Evolutionary conservation across 2,113 vertebrate genomes (phyloP).

Genomic region (Crotalus tigris): DNA sequence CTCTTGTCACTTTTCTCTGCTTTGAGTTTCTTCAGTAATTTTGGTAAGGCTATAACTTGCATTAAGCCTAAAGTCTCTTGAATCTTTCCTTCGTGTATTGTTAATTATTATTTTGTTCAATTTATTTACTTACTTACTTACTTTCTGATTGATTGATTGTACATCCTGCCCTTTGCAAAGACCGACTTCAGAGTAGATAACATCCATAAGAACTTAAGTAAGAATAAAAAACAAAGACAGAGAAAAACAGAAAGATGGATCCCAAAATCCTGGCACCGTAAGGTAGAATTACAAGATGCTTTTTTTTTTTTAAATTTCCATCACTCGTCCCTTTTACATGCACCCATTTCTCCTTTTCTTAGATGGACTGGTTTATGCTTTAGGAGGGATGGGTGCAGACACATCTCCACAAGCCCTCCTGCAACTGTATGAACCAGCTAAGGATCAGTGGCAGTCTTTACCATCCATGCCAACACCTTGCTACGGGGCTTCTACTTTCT

Average conservation of each 20-base stretch:
- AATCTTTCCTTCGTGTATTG: background rate
- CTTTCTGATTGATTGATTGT: too few species aligned
- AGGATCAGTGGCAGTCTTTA: conserved; percentile 86
- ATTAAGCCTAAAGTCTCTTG: background rate
- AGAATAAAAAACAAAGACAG: background rate
- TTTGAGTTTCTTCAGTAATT: background rate
- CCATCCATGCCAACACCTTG: conserved; percentile 95
- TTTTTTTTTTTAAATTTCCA: background rate
- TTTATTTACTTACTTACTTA: background rate
- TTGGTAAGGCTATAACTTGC: background rate
- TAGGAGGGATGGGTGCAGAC: conserved; percentile 93
- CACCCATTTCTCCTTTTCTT: conserved; percentile 40
- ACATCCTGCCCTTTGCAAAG: background rate
- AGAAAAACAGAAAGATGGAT: background rate
- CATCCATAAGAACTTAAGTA: background rate
- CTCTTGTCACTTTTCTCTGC: background rate
- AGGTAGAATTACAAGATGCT: background rate
- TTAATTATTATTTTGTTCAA: background rate
- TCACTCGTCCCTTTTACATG: background rate
- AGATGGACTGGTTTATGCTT: conserved; percentile 88
- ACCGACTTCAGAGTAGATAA: background rate
- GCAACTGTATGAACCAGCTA: conserved; percentile 84
- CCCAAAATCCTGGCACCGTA: background rate
- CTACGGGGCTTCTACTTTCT: conserved; percentile 86
- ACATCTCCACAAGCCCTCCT: conserved; percentile 90